Conservation (phyloP, 2,113 vertebrate species). For the Nycticorax nycticorax region DNA sequence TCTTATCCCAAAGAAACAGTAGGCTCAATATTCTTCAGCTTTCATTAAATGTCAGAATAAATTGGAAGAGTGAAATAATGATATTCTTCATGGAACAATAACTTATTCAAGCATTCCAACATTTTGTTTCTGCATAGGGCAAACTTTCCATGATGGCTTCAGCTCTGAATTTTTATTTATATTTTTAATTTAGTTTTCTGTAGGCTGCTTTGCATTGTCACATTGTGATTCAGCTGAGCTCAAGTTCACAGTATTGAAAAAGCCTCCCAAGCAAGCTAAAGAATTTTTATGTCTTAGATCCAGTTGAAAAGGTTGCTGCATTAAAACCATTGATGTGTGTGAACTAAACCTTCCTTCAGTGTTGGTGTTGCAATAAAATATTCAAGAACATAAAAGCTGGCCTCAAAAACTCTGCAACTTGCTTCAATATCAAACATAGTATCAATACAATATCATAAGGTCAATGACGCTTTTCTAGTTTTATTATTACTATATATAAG, state of each 20-base stretch:
- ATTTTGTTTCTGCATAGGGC: not conserved
- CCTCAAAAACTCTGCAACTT: not conserved
- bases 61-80: not conserved
- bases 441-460: not conserved
- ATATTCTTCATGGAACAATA: not conserved
- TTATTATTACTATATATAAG: not conserved
- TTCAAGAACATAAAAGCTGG: slow-evolving; percentile 24
- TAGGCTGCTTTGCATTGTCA: slow-evolving; percentile 47
- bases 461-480: not conserved
- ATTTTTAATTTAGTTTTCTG: slow-evolving; percentile 54
- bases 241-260: slow-evolving; percentile 37
- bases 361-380: slow-evolving; percentile 29
- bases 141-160: not conserved
- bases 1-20: not conserved
- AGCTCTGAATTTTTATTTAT: slow-evolving; percentile 46
- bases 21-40: not conserved
- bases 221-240: slow-evolving; percentile 53
- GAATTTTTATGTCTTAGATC: slow-evolving; percentile 63
- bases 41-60: slow-evolving; percentile 21
- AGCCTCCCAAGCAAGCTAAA: slow-evolving; percentile 58
- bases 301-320: slow-evolving; percentile 60
- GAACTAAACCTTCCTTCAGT: slow-evolving; percentile 53
- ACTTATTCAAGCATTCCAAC: not conserved
- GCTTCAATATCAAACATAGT: not conserved
- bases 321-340: slow-evolving; percentile 58